These are phyloP conservation scores for Valencia hispanica DNA, from an alignment of 2,797 vertebrate species.

Conservation along the genomic window DNA sequence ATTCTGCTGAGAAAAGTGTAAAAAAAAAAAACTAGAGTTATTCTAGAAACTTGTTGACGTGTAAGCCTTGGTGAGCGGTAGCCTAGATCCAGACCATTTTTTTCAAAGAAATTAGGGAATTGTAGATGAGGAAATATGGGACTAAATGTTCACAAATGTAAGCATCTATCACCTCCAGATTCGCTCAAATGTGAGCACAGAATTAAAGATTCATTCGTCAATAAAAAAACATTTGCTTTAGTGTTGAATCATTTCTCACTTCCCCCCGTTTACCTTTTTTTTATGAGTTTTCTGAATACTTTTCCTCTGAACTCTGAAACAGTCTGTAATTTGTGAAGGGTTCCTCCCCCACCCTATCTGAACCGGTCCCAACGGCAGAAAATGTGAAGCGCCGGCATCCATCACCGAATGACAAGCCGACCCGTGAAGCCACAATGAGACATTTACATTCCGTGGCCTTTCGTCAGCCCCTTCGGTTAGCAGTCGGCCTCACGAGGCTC, in stretches of 20 bases:
- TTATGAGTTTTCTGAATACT: conserved; percentile 54
- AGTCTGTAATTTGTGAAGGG: conserved; percentile 48
- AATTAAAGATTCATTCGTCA: conserved; percentile 39
- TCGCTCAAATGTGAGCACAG: conserved; percentile 7
- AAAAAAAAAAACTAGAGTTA: no score
- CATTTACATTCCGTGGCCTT: conserved; percentile 57
- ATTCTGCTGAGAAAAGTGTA: no score
- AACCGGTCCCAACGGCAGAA: conserved; percentile 48
- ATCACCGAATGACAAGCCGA: conserved; percentile 66
- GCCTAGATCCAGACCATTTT: no score
- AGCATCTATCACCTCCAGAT: conserved; percentile 16
- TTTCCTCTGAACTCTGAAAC: conserved; percentile 58
- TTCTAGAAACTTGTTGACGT: no score
- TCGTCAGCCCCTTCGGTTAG: conserved; percentile 39
- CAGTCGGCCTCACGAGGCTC: conserved; percentile 17
- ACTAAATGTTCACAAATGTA: background rate
- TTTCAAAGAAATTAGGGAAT: background rate
- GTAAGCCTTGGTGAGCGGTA: background rate
- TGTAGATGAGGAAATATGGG: background rate
- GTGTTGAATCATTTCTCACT: conserved; percentile 51
- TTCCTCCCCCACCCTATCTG: conserved; percentile 20
- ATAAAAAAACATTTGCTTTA: conserved; percentile 52
- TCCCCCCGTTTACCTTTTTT: conserved; percentile 19
- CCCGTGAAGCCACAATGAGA: conserved; percentile 42
- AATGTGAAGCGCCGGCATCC: conserved; percentile 60